A percentile compares a stretch with the other conserved stretches of the same genome.
Conservation (phyloP, 2,888 invertebrate genomes). For the Lasioglossum oenotherae region DNA sequence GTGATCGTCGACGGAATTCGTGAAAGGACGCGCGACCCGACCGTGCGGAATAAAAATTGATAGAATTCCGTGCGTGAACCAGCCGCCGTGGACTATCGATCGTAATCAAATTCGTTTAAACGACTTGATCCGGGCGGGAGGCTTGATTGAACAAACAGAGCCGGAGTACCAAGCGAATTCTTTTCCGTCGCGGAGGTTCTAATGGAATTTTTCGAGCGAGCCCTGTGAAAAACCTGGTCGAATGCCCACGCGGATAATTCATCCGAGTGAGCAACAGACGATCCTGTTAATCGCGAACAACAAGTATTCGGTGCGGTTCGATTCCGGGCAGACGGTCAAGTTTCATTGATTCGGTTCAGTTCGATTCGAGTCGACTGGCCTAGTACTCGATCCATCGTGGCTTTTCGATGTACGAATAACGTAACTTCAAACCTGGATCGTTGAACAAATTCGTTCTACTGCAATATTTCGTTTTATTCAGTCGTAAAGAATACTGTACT, state of each 20-base stretch:
- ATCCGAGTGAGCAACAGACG: background rate
- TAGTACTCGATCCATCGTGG: background rate
- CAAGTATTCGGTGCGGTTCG: background rate
- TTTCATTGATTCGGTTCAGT: background rate
- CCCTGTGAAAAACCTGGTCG: background rate
- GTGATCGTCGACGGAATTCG: background rate
- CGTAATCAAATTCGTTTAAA: conserved; percentile 48
- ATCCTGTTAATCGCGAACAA: background rate
- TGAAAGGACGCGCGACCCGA: background rate
- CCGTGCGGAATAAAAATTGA: conserved; percentile 39
- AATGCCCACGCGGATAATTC: background rate
- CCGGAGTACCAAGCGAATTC: conserved; percentile 31
- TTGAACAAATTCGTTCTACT: background rate
- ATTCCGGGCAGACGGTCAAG: background rate
- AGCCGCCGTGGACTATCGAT: conserved; percentile 10
- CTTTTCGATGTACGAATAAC: background rate
- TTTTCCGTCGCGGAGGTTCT: conserved; percentile 9
- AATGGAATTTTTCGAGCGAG: background rate
- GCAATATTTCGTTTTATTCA: background rate
- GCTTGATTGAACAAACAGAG: conserved; percentile 46
- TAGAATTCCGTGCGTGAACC: conserved; percentile 25
- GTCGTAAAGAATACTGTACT: background rate
- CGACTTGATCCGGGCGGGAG: conserved; percentile 28
- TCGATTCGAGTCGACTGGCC: background rate
- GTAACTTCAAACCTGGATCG: background rate